phyloP scores from a whole-genome alignment of 2,113 vertebrate genomes.

The Thunnus maccoyii region DNA sequence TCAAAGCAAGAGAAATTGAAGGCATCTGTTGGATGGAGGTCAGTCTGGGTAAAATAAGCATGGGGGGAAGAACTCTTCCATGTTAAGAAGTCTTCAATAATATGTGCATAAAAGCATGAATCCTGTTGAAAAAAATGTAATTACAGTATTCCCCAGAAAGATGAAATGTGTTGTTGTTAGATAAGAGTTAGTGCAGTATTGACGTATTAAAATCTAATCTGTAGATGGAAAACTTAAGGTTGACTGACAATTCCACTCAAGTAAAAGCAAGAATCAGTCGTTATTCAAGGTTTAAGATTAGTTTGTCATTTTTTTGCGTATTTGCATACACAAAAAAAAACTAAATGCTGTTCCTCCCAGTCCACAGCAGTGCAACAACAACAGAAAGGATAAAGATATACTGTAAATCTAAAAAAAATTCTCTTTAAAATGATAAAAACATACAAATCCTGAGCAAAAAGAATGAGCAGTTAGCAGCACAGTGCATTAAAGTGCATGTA shows the following conservation, averaged over 20 bases:
- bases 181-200: not conserved
- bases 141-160: not conserved
- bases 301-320: too few relatives aligned
- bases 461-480: too few relatives aligned
- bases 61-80: not conserved
- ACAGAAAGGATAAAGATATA: too few relatives aligned
- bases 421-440: too few relatives aligned
- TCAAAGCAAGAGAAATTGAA: constrained; percentile 74
- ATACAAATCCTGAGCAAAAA: too few relatives aligned
- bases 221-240: not conserved
- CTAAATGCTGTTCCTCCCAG: too few relatives aligned
- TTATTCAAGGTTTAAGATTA: too few relatives aligned
- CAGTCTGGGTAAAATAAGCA: constrained; percentile 57
- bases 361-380: too few relatives aligned
- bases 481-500: too few relatives aligned
- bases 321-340: too few relatives aligned
- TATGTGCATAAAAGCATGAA: not conserved
- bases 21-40: constrained; percentile 74
- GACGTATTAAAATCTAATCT: not conserved
- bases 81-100: constrained; percentile 32
- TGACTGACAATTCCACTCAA: not conserved
- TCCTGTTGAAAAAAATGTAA: not conserved
- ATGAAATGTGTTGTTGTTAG: not conserved
- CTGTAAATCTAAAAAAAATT: too few relatives aligned
- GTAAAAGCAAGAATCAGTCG: too few relatives aligned